Evolutionary conservation across 2,888 invertebrate genomes (phyloP).

Genomic region (Microctonus hyperodae): DNA sequence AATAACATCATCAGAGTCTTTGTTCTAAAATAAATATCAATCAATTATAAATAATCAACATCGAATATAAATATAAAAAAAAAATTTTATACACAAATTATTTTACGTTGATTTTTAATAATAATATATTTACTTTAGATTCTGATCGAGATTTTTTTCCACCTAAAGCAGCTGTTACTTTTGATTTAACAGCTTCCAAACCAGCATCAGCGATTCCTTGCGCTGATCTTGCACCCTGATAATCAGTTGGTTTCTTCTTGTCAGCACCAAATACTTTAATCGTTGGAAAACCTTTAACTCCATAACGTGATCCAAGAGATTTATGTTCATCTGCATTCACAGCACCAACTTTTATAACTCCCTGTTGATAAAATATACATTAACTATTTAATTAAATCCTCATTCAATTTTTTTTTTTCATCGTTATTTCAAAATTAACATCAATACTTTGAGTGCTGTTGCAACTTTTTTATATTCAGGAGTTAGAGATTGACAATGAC

Average conservation of each 20-base stretch:
- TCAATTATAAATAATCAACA: no score
- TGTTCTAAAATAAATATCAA: conserved; percentile 42
- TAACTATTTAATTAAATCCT: not conserved
- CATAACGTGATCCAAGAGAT: conserved; percentile 79
- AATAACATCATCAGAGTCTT: conserved; percentile 74
- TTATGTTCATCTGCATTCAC: conserved; percentile 92
- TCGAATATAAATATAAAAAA: conserved; percentile 16
- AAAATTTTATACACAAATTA: conserved; percentile 35
- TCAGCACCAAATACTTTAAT: conserved; percentile 91
- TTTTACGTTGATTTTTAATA: not conserved
- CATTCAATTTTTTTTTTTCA: not conserved
- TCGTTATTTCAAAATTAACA: not conserved
- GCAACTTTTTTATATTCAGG: conserved; percentile 96
- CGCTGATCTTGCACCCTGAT: conserved; percentile 85
- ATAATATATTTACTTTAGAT: conserved; percentile 20
- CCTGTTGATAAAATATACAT: conserved; percentile 65
- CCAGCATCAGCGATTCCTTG: conserved; percentile 86
- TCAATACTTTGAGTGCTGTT: conserved; percentile 82
- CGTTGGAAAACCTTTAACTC: conserved; percentile 92
- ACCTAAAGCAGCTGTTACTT: conserved; percentile 75
- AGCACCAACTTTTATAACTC: conserved; percentile 92
- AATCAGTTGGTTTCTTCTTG: conserved; percentile 85
- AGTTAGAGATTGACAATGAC: conserved; percentile 87
- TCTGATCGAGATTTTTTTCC: conserved; percentile 64
- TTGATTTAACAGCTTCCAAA: conserved; percentile 77